A percentile compares a stretch with the other conserved stretches of the same genome.
phyloP scores from a whole-genome alignment of 2,113 vertebrate species.

The Nothocercus nigrocapillus region DNA sequence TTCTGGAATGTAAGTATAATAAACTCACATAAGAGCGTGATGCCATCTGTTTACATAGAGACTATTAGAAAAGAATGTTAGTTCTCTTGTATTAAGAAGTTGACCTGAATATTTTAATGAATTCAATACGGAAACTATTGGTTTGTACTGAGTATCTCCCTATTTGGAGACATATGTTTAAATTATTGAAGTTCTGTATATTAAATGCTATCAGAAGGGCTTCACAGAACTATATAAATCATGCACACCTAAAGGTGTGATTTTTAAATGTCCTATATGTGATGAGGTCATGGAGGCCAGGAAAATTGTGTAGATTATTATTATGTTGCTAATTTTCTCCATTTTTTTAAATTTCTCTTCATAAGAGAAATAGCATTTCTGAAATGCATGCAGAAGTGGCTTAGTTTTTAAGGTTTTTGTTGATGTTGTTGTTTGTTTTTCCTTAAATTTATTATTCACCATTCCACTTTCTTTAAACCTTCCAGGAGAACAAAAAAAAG shows the following conservation, averaged over 20 bases:
- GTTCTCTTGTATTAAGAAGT: not conserved
- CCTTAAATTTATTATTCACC: not conserved
- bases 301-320: not conserved
- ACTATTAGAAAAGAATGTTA: not conserved
- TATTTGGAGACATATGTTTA: not conserved
- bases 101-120: not conserved
- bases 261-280: not conserved
- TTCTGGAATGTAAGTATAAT: not conserved
- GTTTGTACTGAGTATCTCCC: not conserved
- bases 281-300: not conserved
- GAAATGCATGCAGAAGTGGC: accelerated
- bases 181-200: not conserved
- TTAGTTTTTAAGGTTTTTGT: not conserved
- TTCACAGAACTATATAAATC: not conserved
- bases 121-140: not conserved
- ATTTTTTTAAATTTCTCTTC: not conserved
- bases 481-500: not conserved
- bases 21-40: not conserved
- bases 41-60: not conserved
- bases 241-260: not conserved
- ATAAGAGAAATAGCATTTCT: not conserved
- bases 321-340: not conserved
- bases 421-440: not conserved
- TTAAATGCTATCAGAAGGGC: not conserved
- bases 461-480: not conserved